phyloP scores from a whole-genome alignment of 2,888 invertebrate genomes.

The Philhelius pedissequus region DNA sequence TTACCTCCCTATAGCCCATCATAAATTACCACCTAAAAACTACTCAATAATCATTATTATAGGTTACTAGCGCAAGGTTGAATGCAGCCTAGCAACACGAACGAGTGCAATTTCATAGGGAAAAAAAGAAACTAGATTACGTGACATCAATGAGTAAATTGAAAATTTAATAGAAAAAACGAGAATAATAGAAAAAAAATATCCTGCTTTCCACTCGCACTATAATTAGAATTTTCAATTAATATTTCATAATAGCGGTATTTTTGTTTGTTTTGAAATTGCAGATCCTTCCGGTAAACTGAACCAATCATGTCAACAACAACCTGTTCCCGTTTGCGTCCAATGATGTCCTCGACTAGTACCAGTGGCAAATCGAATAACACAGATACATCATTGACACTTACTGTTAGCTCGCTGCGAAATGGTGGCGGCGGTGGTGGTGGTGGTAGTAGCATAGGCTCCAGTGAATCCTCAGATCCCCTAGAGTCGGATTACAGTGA shows the following conservation, averaged over 20 bases:
- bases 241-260: slow-evolving; percentile 31
- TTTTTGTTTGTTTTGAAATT: slow-evolving; percentile 23
- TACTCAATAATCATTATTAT: background rate
- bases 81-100: background rate
- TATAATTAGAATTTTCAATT: slow-evolving; percentile 51
- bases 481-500: slow-evolving; percentile 78
- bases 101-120: background rate
- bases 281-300: slow-evolving; percentile 40
- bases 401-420: slow-evolving; percentile 65
- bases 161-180: background rate
- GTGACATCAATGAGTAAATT: slow-evolving; percentile 39
- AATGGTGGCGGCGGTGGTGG: slow-evolving; percentile 64
- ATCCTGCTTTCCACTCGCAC: background rate
- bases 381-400: slow-evolving; percentile 74
- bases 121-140: slow-evolving; percentile 24
- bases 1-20: background rate
- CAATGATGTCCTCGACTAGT: slow-evolving; percentile 67
- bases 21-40: background rate
- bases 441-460: slow-evolving; percentile 71
- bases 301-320: slow-evolving; percentile 75
- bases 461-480: slow-evolving; percentile 78
- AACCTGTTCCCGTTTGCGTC: slow-evolving; percentile 75
- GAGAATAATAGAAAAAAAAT: background rate
- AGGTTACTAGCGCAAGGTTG: slow-evolving; percentile 46
- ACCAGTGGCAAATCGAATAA: slow-evolving; percentile 62